Evolutionary conservation across 2,113 vertebrate genomes (phyloP), one percentile per base, ranked within the genome.

Genomic region (Dermatemys mawii): DNA sequence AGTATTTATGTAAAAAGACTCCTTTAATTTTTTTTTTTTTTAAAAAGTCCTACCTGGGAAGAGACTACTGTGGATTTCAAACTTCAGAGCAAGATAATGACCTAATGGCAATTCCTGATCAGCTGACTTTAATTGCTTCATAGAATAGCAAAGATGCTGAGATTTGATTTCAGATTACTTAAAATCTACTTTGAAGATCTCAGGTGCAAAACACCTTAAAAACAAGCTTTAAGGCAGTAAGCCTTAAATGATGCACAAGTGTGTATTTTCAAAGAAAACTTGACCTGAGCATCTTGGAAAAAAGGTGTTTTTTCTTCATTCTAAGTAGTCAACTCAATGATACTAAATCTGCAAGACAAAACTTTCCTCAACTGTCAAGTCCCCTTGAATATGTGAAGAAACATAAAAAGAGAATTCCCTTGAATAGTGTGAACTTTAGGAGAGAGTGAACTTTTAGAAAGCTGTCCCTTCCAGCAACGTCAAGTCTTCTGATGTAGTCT

Each of bases 401-500:
- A 53, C 22, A n/a, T 38, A 11, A 49, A 63, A 24, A 57, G 53
- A 35, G 27, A 67, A 41, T 2, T 51, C 7, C 38, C 8, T 83
- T 78, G 54, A 84, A 83, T 11, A 78, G 13, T 21, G 17, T 88
- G 67, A 86, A 53, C 8, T 67, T 22, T 48, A 92, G 13, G 85
- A 93, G 87, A 67, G n/a, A 27, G 19, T 50, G 38, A 92, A 78
- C 32, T 85, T 83, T 83, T 41, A 90, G 14, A 96, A 93, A 87
- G 49, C 46, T 92, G 46, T 76, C 51, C 11, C 48, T 87, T 78
- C 32, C 41, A 81, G 89, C 90, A 83, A 38, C 79, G 38, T 32
- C 2, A 2, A 91, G 38, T 79, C 41, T 29, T 86, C 83, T 35
- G 86, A 63, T 19, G 80, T 86, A 80, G 22, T 83, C 11, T 48